These are phyloP conservation scores for Coturnix japonica DNA, from an alignment of 2,113 vertebrate species.

Conservation along the genomic window DNA sequence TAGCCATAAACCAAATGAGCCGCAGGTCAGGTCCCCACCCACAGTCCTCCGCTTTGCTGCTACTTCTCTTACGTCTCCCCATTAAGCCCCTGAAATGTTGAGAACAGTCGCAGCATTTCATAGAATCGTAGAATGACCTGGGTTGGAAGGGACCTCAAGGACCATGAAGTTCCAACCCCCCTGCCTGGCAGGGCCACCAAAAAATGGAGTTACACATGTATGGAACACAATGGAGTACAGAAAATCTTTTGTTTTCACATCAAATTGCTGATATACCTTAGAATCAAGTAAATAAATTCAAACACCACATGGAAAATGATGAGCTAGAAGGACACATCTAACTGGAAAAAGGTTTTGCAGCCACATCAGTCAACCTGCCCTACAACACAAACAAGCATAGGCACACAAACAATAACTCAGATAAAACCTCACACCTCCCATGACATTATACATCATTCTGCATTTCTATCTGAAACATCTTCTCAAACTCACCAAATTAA, in stretches of 20 bases:
- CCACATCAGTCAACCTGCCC: not conserved
- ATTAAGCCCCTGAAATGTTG: not conserved
- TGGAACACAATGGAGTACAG: too few relatives aligned
- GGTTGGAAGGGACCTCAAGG: too few relatives aligned
- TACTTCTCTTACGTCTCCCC: not conserved
- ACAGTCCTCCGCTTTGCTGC: not conserved
- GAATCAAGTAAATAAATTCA: not conserved
- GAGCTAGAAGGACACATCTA: not conserved
- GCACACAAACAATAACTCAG: not conserved
- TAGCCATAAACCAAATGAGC: not conserved
- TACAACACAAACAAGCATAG: not conserved
- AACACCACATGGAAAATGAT: not conserved
- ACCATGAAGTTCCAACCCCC: too few relatives aligned
- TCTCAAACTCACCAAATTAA: not conserved
- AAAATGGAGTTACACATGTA: too few relatives aligned
- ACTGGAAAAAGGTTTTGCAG: not conserved
- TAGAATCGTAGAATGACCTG: too few relatives aligned
- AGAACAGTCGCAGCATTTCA: not conserved
- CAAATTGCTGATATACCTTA: not conserved
- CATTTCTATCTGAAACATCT: not conserved
- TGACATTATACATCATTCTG: not conserved
- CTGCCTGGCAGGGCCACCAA: too few relatives aligned
- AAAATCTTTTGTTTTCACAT: not conserved
- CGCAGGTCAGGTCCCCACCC: not conserved
- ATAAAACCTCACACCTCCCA: not conserved